Conservation (phyloP, 2,888 invertebrate species). For the Stegana nigrithorax region DNA sequence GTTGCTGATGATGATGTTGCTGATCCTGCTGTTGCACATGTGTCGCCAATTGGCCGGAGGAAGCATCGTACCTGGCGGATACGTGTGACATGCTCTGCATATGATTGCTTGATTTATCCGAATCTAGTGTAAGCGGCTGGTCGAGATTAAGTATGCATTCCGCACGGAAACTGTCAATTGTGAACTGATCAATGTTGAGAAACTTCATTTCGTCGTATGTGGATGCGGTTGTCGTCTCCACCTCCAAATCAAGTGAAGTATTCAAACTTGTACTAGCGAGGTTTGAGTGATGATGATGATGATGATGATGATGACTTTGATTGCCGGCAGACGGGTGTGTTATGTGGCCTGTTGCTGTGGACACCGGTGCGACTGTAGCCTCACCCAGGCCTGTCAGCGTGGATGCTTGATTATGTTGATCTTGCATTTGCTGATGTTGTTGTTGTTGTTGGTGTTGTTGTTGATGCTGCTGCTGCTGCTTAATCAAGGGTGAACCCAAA, state of each 20-base stretch:
- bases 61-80: slow-evolving; percentile 7
- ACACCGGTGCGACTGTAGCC: slow-evolving; percentile 5
- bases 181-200: slow-evolving; percentile 68
- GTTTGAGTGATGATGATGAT: slow-evolving; percentile 29
- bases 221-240: slow-evolving; percentile 57
- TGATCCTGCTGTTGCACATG: slow-evolving; percentile 15
- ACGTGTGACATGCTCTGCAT: slow-evolving; percentile 14
- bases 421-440: background rate
- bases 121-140: slow-evolving; percentile 57
- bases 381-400: background rate
- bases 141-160: slow-evolving; percentile 69
- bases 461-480: slow-evolving; percentile 29
- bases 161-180: slow-evolving; percentile 68
- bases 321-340: slow-evolving; percentile 24
- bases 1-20: slow-evolving; percentile 32
- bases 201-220: slow-evolving; percentile 69
- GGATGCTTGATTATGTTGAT: background rate
- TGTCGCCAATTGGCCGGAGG: background rate
- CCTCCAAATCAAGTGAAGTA: slow-evolving; percentile 58
- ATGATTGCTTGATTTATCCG: slow-evolving; percentile 38
- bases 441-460: slow-evolving; percentile 25
- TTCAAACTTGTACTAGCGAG: slow-evolving; percentile 34
- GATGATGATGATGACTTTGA: slow-evolving; percentile 31
- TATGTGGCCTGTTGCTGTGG: background rate
- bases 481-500: slow-evolving; percentile 25